Base-by-base conservation (phyloP, 2,797 vertebrate genomes). In the Selene dorsalis region DNA sequence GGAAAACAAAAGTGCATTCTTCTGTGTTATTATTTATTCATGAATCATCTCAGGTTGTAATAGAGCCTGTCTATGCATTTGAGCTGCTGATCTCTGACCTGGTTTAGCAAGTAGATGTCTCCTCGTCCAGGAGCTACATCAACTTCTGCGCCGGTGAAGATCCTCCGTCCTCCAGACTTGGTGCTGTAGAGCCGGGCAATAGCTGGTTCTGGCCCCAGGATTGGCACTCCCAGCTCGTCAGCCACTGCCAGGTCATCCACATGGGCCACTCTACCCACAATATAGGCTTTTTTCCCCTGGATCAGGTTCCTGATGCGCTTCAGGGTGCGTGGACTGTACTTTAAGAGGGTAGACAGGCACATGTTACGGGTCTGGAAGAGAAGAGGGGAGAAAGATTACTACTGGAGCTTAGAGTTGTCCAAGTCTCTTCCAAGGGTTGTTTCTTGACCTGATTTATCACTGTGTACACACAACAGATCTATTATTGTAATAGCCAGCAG, bases 401-500 rank as follows among this genome's bases (percentile, higher is more conserved):
- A 75, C 89, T 62, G 20, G 62, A 53, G 71, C 77, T 55, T 69
- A 43, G 73, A 76, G 56, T 63, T 89, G 39, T 69, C 74, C 87
- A 85, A 86, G 88, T 83, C 88, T 94, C 88, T 93, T 90, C 80
- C 61, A 79, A 85, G 81, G 69, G 88, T 84, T 86, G 86, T 91
- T 89, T 87, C 82, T 79, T 87, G 87, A 89, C 89, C 89, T 90
- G 90, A 93, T 93, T 91, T 93, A 94, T 96, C 92, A 94, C 74
- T 89, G 75, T 91, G 84, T 94, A 95, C 91, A 95, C 93, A 94
- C 93, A 94, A 94, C 93, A 96, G 95, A 95, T 96, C 95, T 95
- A 96, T 97, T 97, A 97, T 91, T 88, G 96, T 95, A 97, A 96
- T 95, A 97, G 96, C 96, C 95, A 95, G 90, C 95, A 95, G 95